Evolutionary conservation across 1,140 invertebrate genomes (phyloP).

Genomic region (Leptinotarsa lineolata): DNA sequence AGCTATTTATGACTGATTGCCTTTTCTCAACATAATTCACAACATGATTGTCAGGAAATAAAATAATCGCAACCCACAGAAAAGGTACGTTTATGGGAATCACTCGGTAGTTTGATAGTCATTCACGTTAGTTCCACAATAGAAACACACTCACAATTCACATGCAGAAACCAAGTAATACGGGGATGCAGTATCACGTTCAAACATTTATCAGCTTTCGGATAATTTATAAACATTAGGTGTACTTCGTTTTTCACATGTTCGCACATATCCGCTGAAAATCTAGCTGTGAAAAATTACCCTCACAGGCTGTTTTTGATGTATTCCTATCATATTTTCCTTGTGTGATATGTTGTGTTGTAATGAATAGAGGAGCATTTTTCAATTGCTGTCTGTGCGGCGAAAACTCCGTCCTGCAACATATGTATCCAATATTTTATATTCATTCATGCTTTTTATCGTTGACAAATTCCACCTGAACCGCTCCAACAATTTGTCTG

Average conservation of each 20-base stretch:
- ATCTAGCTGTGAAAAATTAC: neutral
- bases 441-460: slow-evolving; percentile 1
- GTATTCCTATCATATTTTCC: slow-evolving; percentile 2
- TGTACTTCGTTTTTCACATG: neutral
- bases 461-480: slow-evolving; percentile 5
- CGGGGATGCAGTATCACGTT: neutral
- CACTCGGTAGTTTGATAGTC: too few relatives aligned
- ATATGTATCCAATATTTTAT: slow-evolving; percentile 7
- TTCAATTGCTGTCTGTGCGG: neutral
- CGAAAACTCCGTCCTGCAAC: neutral
- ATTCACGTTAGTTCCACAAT: too few relatives aligned
- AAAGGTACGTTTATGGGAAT: too few relatives aligned
- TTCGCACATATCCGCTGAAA: neutral
- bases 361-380: neutral
- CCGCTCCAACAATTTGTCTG: neutral
- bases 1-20: too few relatives aligned
- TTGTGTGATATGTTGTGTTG: neutral
- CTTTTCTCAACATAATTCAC: too few relatives aligned
- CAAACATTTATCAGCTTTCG: neutral
- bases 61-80: too few relatives aligned
- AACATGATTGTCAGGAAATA: too few relatives aligned
- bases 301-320: neutral
- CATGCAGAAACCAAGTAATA: neutral
- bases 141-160: too few relatives aligned
- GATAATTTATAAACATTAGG: neutral